These are phyloP conservation scores for Wasmannia auropunctata DNA, from an alignment of 1,140 invertebrate genomes.

Conservation along the genomic window DNA sequence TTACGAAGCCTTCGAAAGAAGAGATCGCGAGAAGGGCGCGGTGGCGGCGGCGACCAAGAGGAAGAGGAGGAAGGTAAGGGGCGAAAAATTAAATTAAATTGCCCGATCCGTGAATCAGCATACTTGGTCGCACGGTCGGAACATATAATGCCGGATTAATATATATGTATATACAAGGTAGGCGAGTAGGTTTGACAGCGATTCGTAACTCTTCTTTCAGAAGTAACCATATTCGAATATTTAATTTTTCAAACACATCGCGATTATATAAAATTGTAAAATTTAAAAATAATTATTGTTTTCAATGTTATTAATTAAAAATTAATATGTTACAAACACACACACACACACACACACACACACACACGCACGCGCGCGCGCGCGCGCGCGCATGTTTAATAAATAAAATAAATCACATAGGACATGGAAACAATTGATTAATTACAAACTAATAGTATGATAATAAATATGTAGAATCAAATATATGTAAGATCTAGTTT, in stretches of 20 bases:
- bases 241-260: not conserved
- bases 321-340: too few relatives aligned
- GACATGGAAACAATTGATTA: not conserved
- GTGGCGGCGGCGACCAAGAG: constrained; percentile 64
- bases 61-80: constrained; percentile 63
- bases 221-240: not conserved
- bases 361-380: too few relatives aligned
- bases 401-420: not conserved
- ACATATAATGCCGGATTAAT: constrained; percentile 67
- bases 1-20: constrained; percentile 65
- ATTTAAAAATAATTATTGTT: not conserved
- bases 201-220: not conserved
- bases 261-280: not conserved
- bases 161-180: not conserved
- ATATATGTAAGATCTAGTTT: not conserved
- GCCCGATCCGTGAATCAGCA: constrained; percentile 66
- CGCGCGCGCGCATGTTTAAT: not conserved
- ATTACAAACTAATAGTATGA: not conserved
- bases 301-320: not conserved
- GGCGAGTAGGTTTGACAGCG: not conserved
- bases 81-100: constrained; percentile 81
- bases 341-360: too few relatives aligned
- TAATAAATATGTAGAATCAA: not conserved
- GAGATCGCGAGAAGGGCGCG: constrained; percentile 54
- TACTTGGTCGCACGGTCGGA: constrained; percentile 61